Conservation (phyloP, 2,113 vertebrate species). For the Prolemur simus region DNA sequence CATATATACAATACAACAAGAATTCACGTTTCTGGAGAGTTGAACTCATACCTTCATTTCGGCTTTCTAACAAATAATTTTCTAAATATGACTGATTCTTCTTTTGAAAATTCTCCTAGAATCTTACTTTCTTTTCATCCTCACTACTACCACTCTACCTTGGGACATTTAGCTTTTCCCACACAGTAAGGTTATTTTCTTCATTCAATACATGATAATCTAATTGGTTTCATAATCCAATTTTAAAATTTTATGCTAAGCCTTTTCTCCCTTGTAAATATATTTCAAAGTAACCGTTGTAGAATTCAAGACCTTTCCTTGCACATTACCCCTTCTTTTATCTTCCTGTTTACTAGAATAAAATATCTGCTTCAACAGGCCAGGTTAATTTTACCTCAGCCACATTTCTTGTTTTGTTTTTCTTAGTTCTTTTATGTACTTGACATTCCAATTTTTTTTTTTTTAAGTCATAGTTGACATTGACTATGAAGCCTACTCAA, state of each 20-base stretch:
- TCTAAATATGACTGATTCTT: background rate
- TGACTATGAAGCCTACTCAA: background rate
- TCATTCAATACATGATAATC: background rate
- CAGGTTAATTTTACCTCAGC: background rate
- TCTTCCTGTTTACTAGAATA: background rate
- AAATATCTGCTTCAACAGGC: background rate
- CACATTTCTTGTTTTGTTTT: background rate
- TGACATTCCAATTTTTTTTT: background rate
- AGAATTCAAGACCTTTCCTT: background rate
- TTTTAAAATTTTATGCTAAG: background rate
- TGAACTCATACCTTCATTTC: background rate
- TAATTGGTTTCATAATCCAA: background rate
- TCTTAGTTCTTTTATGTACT: background rate
- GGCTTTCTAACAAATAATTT: background rate
- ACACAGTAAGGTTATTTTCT: background rate
- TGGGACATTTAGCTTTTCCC: background rate
- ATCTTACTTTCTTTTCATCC: background rate
- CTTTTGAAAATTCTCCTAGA: background rate
- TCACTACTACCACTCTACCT: background rate
- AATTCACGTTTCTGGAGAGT: background rate
- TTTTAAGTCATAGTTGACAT: background rate
- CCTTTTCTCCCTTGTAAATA: background rate
- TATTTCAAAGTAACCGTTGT: background rate
- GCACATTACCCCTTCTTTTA: background rate
- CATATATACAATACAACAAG: background rate